These are phyloP conservation scores for Exaiptasia diaphana DNA, from an alignment of 64 coral and sea anemone genomes.

Conservation along the genomic window DNA sequence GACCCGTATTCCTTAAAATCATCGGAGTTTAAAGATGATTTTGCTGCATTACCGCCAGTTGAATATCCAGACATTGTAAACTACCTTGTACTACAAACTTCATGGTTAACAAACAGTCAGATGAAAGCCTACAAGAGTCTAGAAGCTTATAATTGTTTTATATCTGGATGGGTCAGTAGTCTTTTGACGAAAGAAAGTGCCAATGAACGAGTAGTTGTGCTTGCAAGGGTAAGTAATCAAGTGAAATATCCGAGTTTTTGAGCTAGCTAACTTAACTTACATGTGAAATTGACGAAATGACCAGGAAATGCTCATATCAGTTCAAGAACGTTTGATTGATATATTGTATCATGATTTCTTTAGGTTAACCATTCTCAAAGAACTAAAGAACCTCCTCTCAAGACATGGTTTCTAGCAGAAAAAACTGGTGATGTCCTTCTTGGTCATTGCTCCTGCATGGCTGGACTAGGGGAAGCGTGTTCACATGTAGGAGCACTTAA, in stretches of 20 bases:
- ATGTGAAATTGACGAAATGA: background rate
- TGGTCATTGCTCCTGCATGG: background rate
- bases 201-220: background rate
- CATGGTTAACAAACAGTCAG: background rate
- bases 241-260: background rate
- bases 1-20: conserved; percentile 13
- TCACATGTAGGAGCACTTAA: background rate
- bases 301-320: background rate
- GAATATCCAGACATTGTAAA: conserved; percentile 26
- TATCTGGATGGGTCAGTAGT: conserved; percentile 22
- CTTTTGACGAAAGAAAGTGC: background rate
- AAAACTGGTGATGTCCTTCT: background rate
- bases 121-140: conserved; percentile 42
- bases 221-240: background rate
- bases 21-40: background rate
- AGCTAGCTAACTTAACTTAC: background rate
- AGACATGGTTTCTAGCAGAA: conserved; percentile 3
- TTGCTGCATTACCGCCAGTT: background rate
- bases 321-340: background rate
- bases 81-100: conserved; percentile 25
- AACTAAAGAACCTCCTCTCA: background rate
- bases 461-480: background rate
- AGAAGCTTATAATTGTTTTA: conserved; percentile 47
- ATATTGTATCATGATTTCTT: background rate
- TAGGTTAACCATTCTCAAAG: background rate